phyloP scores from a whole-genome alignment of 2,888 invertebrate species.

The Empis livida region DNA sequence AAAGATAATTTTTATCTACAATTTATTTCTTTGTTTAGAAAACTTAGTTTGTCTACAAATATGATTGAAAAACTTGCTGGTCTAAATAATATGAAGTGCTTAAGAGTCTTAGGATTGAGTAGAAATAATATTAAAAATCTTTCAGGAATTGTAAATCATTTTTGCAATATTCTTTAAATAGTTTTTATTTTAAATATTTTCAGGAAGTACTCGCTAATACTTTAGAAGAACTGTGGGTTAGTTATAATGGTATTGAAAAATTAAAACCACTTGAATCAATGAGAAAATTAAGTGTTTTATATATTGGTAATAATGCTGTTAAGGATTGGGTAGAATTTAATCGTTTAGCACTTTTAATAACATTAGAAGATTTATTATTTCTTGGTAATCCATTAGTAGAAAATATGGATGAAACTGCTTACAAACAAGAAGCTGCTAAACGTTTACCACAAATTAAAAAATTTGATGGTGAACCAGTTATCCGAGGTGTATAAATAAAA shows the following conservation, averaged over 20 bases:
- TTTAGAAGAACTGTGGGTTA: slow-evolving; percentile 86
- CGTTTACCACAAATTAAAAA: slow-evolving; percentile 65
- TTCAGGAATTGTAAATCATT: slow-evolving; percentile 56
- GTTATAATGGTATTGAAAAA: slow-evolving; percentile 87
- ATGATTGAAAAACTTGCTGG: slow-evolving; percentile 87
- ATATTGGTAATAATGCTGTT: slow-evolving; percentile 71
- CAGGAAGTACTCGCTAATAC: slow-evolving; percentile 77
- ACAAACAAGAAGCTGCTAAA: slow-evolving; percentile 56
- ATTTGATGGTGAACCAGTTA: slow-evolving; percentile 65
- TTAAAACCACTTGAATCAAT: slow-evolving; percentile 73
- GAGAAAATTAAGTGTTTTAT: slow-evolving; percentile 68
- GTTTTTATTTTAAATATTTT: background rate
- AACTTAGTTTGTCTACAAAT: slow-evolving; percentile 83
- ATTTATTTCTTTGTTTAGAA: slow-evolving; percentile 48
- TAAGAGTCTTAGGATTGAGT: slow-evolving; percentile 72
- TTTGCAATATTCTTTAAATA: background rate
- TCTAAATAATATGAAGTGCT: slow-evolving; percentile 65
- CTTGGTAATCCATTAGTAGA: slow-evolving; percentile 70
- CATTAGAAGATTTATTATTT: slow-evolving; percentile 67
- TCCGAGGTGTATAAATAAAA: slow-evolving; percentile 34
- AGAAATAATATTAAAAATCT: slow-evolving; percentile 85
- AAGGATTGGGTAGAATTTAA: slow-evolving; percentile 86
- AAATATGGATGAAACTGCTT: slow-evolving; percentile 53
- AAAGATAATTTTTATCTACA: no score
- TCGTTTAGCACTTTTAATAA: slow-evolving; percentile 59